Base-by-base conservation (phyloP, 2,888 invertebrate genomes). In the Andrena chrysosceles region DNA sequence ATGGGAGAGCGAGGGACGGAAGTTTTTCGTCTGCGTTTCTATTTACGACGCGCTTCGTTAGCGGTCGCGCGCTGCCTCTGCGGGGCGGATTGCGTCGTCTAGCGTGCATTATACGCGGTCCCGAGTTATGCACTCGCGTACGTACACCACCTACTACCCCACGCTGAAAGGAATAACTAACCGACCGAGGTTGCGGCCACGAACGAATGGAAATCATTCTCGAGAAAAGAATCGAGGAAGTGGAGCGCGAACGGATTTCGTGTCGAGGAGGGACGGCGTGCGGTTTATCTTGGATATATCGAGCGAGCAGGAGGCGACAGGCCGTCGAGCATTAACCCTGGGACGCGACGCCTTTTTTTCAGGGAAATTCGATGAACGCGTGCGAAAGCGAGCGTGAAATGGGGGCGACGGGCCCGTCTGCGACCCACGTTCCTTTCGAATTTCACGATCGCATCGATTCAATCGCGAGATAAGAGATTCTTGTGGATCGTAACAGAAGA, bases 11-110 rank as follows among this genome's bases (percentile, higher is more conserved):
- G n/a, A 62, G 54, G 33, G 59, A 35, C 33, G 70, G 64, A 67
- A 42, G 62, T 31, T 56, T 80, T 54, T 78, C 71, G 78, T 80
- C 80, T 49, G 80, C 78, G 80, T 56, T 87, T 88, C 90, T 89
- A 88, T 90, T 90, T 86, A 84, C 81, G 84, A 86, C 76, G 76
- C 81, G 73, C 86, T 90, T 90, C 89, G 90, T 90, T 90, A 89
- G 81, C 82, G 16, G 73, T 26, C 63, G 76, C 76, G 69, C 63
- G 62, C 56, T 42, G 42, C 16, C 16, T 67, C 70, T 70, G 29
- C 29, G 62, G 73, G 64, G 60, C 77, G 62, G 77, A 69, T 73
- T 77, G 70, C 81, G 73, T 42, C 42, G 42, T 74, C 75, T 77
- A 81, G 72, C 54, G 64, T 60, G 76, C 74, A 69, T 68, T 72